phyloP scores from a whole-genome alignment of 2,888 invertebrate genomes.

The Cryptus viduatorius region DNA sequence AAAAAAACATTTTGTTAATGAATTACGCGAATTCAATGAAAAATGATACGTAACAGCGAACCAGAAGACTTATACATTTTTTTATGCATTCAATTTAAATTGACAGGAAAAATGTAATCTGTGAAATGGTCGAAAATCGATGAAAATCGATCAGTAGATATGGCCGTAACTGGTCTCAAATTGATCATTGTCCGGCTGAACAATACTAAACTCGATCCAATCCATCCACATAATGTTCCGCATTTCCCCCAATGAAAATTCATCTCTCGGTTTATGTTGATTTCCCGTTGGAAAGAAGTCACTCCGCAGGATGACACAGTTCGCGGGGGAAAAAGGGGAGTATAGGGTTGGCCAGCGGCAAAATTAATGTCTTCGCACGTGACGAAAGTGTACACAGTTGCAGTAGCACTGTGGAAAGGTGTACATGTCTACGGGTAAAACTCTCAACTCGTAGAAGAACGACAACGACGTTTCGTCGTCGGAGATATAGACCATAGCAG shows the following conservation, averaged over 20 bases:
- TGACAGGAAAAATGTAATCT: too few relatives aligned
- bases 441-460: slow-evolving; percentile 9
- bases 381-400: slow-evolving; percentile 66
- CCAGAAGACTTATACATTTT: too few relatives aligned
- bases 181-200: too few relatives aligned
- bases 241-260: slow-evolving; percentile 4
- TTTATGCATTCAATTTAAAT: too few relatives aligned
- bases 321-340: not conserved
- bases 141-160: too few relatives aligned
- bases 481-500: not conserved
- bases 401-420: slow-evolving; percentile 21
- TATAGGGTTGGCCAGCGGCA: slow-evolving; percentile 8
- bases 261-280: slow-evolving; percentile 47
- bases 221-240: not conserved
- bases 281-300: slow-evolving; percentile 1
- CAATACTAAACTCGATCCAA: too few relatives aligned
- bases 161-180: too few relatives aligned
- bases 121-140: too few relatives aligned
- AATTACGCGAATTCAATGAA: too few relatives aligned
- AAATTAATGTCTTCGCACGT: slow-evolving; percentile 75
- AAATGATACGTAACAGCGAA: too few relatives aligned
- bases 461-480: slow-evolving; percentile 46
- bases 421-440: slow-evolving; percentile 21
- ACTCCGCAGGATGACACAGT: slow-evolving; percentile 23
- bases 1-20: too few relatives aligned